Evolutionary conservation across 2,888 invertebrate genomes (phyloP), one percentile per base, ranked within the genome.

Genomic region (Cephus pulcher): DNA sequence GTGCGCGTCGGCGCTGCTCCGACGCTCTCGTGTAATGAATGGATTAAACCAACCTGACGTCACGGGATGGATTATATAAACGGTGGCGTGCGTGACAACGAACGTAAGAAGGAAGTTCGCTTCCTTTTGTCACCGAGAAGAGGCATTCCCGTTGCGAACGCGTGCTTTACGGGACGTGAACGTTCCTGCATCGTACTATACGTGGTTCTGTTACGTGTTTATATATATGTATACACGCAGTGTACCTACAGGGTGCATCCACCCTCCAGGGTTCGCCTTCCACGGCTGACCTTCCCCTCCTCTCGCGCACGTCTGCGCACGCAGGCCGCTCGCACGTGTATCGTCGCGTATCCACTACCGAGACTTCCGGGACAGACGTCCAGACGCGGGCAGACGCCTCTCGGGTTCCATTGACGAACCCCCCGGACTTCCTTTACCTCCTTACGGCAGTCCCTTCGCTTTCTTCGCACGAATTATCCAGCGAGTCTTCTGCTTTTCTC

Each of bases 1-100:
- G 74, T 37, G 74, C 35, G n/a, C 74, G 74, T 30, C 74, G 74
- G 73, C 35, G 74, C 78, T 69, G 74, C 77, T 78, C 75, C 79
- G 78, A 76, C 80, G 77, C 73, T 79, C 76, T 77, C 76, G 82
- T 78, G 86, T 88, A 88, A 90, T 89, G 89, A 90, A 90, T 90
- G 90, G 89, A 91, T 89, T 90, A 89, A 90, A 89, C 86, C 86
- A 86, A 87, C 84, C 81, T 88, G 90, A 90, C 91, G 90, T 90
- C 90, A 91, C 89, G 90, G 91, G 90, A 90, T 89, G 90, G 90
- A 89, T 91, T 91, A 91, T 90, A 89, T 90, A 90, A 90, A 90
- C 87, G 89, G 84, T 86, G 84, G 86, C 83, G 86, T 87, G 86
- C 88, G 88, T 89, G 90, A 89, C 89, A 88, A 87, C 88, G 88